Evolutionary conservation across 2,797 vertebrate species (phyloP).

Genomic region (Argentina silus): DNA sequence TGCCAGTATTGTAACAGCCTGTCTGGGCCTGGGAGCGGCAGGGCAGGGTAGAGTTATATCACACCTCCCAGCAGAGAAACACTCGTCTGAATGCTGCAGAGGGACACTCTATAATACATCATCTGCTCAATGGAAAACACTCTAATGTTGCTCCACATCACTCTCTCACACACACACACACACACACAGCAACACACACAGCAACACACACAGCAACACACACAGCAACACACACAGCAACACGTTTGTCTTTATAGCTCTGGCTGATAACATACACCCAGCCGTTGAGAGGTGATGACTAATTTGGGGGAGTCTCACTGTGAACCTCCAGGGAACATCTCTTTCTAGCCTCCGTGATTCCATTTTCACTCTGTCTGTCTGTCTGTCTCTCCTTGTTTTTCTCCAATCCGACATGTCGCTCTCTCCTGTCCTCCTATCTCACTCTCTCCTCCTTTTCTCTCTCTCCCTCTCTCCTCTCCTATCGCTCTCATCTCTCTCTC

Average conservation of each 20-base stretch:
- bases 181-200: no score
- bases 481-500: neutral
- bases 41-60: conserved; percentile 1
- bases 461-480: neutral
- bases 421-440: conserved; percentile 19
- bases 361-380: conserved; percentile 14
- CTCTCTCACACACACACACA: neutral
- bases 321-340: neutral
- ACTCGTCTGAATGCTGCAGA: neutral
- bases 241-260: neutral
- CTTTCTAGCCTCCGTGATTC: conserved; percentile 16
- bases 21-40: conserved; percentile 1
- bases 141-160: neutral
- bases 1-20: conserved; percentile 28
- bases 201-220: no score
- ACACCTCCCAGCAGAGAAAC: neutral
- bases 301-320: conserved; percentile 36
- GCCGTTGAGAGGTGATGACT: conserved; percentile 38
- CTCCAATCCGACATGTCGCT: conserved; percentile 29
- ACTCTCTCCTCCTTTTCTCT: neutral
- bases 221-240: no score
- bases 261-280: neutral
- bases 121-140: neutral
- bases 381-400: conserved; percentile 35
- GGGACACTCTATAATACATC: neutral